phyloP scores from a whole-genome alignment of 2,113 vertebrate species.

The Dascyllus trimaculatus region DNA sequence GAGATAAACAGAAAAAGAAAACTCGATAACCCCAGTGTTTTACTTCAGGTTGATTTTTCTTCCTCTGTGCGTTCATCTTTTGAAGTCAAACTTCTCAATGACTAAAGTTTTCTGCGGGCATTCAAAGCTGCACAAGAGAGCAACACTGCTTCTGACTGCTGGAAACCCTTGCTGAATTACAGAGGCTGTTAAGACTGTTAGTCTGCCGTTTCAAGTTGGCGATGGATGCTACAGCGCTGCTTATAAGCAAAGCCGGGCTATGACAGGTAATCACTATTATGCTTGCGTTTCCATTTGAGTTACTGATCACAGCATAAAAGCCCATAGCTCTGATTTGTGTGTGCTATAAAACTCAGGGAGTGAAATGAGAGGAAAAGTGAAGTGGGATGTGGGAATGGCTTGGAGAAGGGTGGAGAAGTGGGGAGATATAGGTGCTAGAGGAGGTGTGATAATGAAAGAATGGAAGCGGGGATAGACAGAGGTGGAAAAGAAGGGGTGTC shows the following conservation, averaged over 20 bases:
- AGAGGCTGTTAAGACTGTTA: slow-evolving; percentile 64
- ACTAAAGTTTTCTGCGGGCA: slow-evolving; percentile 42
- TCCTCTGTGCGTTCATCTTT: slow-evolving; percentile 21
- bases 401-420: slow-evolving; percentile 46
- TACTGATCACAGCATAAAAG: slow-evolving; percentile 78
- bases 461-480: slow-evolving; percentile 50
- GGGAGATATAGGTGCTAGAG: slow-evolving; percentile 54
- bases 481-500: slow-evolving; percentile 34
- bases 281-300: slow-evolving; percentile 73
- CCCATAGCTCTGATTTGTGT: slow-evolving; percentile 76
- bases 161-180: slow-evolving; percentile 57
- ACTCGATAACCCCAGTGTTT: slow-evolving; percentile 30
- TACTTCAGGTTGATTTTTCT: slow-evolving; percentile 31
- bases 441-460: slow-evolving; percentile 72
- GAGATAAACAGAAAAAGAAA: slow-evolving; percentile 45
- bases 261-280: slow-evolving; percentile 81
- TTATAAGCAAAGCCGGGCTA: slow-evolving; percentile 66
- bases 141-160: slow-evolving; percentile 25
- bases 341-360: slow-evolving; percentile 52
- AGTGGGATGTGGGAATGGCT: slow-evolving; percentile 65
- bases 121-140: slow-evolving; percentile 15
- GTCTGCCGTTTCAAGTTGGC: slow-evolving; percentile 61
- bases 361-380: slow-evolving; percentile 55
- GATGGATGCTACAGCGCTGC: slow-evolving; percentile 62
- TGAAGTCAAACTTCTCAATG: slow-evolving; percentile 45